A percentile compares a stretch with the other conserved stretches of the same genome.
Conservation (phyloP, 2,113 vertebrate genomes). For the Rana temporaria region DNA sequence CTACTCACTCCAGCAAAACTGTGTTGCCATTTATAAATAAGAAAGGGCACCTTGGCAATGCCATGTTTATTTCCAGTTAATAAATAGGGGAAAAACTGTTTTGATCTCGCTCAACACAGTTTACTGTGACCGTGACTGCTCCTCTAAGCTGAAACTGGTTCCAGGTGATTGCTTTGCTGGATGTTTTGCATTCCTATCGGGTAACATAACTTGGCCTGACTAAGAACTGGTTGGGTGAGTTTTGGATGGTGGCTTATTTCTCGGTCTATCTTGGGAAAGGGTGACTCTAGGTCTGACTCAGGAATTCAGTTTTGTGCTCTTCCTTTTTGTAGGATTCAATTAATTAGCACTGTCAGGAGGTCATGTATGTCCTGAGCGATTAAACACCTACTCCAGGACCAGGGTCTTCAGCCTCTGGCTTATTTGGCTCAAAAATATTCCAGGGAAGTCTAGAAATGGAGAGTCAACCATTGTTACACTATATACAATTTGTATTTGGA, state of each 20-base stretch:
- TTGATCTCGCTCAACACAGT: not conserved
- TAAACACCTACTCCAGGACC: not conserved
- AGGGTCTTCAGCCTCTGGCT: not conserved
- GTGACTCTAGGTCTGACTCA: not conserved
- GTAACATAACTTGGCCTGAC: not conserved
- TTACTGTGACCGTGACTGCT: not conserved
- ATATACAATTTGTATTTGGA: too few relatives aligned
- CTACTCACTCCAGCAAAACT: too few relatives aligned
- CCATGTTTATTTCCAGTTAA: not conserved
- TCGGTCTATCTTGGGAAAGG: too few relatives aligned
- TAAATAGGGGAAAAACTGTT: conserved; percentile 14
- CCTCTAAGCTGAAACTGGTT: not conserved
- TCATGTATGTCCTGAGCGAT: not conserved
- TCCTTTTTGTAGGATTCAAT: conserved; percentile 17
- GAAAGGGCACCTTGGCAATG: not conserved
- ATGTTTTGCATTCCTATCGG: conserved; percentile 40
- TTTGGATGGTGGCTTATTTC: conserved; percentile 9
- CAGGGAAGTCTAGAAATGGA: too few relatives aligned
- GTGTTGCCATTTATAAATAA: too few relatives aligned
- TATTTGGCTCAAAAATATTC: too few relatives aligned
- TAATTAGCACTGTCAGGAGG: not conserved
- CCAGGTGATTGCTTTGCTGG: conserved; percentile 28
- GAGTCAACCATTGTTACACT: too few relatives aligned
- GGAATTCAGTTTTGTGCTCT: not conserved
- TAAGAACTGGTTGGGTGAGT: conserved; percentile 43